Evolutionary conservation across 2,113 vertebrate genomes (phyloP).

Genomic region (Pomatorhinus ruficollis): DNA sequence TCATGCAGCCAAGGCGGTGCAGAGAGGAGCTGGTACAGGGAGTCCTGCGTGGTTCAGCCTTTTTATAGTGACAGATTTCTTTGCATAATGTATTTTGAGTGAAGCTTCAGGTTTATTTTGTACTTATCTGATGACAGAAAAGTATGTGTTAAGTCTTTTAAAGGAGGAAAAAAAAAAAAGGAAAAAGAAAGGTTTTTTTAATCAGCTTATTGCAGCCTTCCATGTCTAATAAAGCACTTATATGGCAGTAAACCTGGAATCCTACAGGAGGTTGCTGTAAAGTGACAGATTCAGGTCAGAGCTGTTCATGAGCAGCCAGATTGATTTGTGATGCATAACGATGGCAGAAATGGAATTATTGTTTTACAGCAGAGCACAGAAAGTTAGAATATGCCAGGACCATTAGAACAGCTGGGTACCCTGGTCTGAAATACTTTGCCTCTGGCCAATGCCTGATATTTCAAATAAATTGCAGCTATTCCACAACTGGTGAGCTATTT

Average conservation of each 20-base stretch:
- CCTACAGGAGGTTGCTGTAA: slow-evolving; percentile 40
- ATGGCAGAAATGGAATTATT: slow-evolving; percentile 33
- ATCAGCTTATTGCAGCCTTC: slow-evolving; percentile 67
- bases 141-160: slow-evolving; percentile 39
- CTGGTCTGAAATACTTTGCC: neutral
- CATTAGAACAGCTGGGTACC: neutral
- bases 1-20: neutral
- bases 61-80: slow-evolving; percentile 18
- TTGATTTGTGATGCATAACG: slow-evolving; percentile 47
- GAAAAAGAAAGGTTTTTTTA: neutral
- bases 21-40: neutral
- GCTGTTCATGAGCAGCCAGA: slow-evolving; percentile 59
- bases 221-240: slow-evolving; percentile 50
- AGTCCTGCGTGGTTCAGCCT: neutral
- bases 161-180: neutral
- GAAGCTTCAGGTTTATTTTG: slow-evolving; percentile 23
- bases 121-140: slow-evolving; percentile 61
- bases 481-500: neutral
- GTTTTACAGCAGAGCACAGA: neutral
- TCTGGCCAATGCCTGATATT: neutral
- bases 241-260: slow-evolving; percentile 50
- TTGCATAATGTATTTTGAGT: slow-evolving; percentile 26
- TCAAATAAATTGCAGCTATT: neutral
- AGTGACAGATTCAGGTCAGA: slow-evolving; percentile 76
- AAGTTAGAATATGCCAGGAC: neutral